Base-by-base conservation (phyloP, 2,888 invertebrate genomes). In the Sepiola atlantica region DNA sequence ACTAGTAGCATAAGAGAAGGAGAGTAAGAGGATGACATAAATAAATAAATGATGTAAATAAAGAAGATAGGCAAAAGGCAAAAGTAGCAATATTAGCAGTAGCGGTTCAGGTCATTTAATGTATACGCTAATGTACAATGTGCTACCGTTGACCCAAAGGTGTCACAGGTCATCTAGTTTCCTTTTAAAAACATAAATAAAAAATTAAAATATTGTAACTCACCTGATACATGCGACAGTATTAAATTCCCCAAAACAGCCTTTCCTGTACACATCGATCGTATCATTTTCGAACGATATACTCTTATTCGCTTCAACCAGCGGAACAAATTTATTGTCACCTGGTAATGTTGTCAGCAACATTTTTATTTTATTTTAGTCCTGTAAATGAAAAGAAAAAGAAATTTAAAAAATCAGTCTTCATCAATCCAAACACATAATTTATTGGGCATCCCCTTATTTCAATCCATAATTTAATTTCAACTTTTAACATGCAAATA, bases 161-260 rank as follows among this genome's bases (percentile, higher is more conserved):
- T 45, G 45, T 45, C 45, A 45, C 45, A 45, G 45, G 45, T 45
- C 4, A n/a, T n/a, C n/a, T n/a, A n/a, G n/a, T n/a, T n/a, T n/a
- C n/a, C n/a, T n/a, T n/a, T n/a, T 77, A n/a, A n/a, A 10, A 77
- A 77, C 28, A 77, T 28, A 77, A 77, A n/a, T 77, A 77, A 32
- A 77, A 77, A 16, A 77, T 45, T 2, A 45, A n/a, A 18, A 45
- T 20, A 54, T 0, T 28, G 54, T 21, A 24, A 55, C 92, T 95
- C 94, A 97, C 97, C 98, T 97, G 55, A 97, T 97, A 95, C 98
- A 98, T 54, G 97, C 97, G 55, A 97, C 96, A 10, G 97, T 96
- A 95, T 97, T 97, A 95, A 97, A 98, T 57, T 97, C 96, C 94
- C 96, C 97, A 92, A 97, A 97, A 95, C 98, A 98, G 94, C 97